Percentiles rank a stretch among this genome's conserved stretches.
Evolutionary conservation across 1,140 invertebrate species (phyloP).

Genomic region (Leguminivora glycinivorella): DNA sequence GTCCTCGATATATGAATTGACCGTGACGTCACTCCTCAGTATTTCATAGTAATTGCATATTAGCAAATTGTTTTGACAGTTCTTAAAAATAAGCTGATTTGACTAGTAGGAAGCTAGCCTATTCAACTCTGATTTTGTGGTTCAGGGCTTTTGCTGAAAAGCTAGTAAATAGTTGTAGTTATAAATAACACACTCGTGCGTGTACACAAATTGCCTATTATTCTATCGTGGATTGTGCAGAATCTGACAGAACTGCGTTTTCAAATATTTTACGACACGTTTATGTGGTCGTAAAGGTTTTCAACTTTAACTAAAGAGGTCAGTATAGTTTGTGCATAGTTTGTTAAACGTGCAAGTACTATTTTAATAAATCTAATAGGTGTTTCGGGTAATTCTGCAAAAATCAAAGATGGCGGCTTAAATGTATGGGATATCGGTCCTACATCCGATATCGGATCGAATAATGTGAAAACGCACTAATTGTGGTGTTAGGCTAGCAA

Average conservation of each 20-base stretch:
- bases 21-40: too few relatives aligned
- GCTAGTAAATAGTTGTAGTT: background rate
- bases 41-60: too few relatives aligned
- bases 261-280: slow-evolving; percentile 56
- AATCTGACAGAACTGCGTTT: slow-evolving; percentile 48
- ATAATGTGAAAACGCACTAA: too few relatives aligned
- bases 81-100: too few relatives aligned
- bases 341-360: background rate
- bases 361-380: background rate
- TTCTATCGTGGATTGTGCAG: background rate
- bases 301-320: slow-evolving; percentile 54
- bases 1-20: too few relatives aligned
- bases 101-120: too few relatives aligned
- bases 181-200: background rate
- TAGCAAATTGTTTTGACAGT: too few relatives aligned
- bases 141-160: background rate
- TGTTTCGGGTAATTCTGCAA: too few relatives aligned
- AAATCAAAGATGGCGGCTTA: too few relatives aligned
- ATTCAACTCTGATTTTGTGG: background rate
- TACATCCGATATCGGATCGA: too few relatives aligned
- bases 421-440: too few relatives aligned
- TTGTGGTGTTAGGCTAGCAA: too few relatives aligned
- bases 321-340: slow-evolving; percentile 47
- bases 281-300: slow-evolving; percentile 60
- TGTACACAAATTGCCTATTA: background rate